Percentiles rank a stretch among this genome's conserved stretches.
Evolutionary conservation across 2,888 invertebrate species (phyloP).

Genomic region (Lamproptera curius): DNA sequence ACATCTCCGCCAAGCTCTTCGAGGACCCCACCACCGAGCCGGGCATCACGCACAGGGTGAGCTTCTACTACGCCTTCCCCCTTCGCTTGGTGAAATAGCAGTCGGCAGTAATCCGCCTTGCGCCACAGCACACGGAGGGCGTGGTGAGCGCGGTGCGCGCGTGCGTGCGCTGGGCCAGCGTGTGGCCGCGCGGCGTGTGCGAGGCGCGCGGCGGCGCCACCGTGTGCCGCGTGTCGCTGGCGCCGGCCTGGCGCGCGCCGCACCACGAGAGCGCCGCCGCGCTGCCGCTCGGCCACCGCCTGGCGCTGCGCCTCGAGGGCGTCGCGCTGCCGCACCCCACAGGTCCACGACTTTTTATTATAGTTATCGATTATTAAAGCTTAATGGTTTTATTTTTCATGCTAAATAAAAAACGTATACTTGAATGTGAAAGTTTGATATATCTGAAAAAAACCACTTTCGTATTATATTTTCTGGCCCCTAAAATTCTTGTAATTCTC

Average conservation of each 20-base stretch:
- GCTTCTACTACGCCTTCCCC: too few species aligned
- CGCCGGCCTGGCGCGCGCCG: constrained; percentile 52
- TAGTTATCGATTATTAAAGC: too few species aligned
- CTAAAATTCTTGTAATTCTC: too few species aligned
- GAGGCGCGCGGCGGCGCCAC: constrained; percentile 85
- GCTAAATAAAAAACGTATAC: too few species aligned
- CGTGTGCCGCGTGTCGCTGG: constrained; percentile 65
- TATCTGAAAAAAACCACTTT: too few species aligned
- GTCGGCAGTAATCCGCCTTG: constrained; percentile 1
- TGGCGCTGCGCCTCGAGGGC: constrained; percentile 96
- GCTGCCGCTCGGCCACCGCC: constrained; percentile 89
- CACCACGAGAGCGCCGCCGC: constrained; percentile 91
- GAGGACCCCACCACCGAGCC: constrained; percentile 58
- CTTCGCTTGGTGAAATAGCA: too few species aligned
- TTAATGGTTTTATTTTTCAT: too few species aligned
- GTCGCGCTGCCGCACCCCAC: constrained; percentile 85
- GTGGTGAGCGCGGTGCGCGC: constrained; percentile 48
- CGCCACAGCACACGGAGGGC: constrained; percentile 50
- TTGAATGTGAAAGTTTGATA: too few species aligned
- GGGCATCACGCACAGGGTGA: constrained; percentile 65
- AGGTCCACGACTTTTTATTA: constrained; percentile 68
- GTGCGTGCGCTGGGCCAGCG: constrained; percentile 85
- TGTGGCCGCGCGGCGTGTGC: constrained; percentile 88
- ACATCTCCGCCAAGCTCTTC: constrained; percentile 55
- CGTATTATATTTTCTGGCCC: too few species aligned